Evolutionary conservation across 2,113 vertebrate species (phyloP).

Genomic region (Irena cyanogastra): DNA sequence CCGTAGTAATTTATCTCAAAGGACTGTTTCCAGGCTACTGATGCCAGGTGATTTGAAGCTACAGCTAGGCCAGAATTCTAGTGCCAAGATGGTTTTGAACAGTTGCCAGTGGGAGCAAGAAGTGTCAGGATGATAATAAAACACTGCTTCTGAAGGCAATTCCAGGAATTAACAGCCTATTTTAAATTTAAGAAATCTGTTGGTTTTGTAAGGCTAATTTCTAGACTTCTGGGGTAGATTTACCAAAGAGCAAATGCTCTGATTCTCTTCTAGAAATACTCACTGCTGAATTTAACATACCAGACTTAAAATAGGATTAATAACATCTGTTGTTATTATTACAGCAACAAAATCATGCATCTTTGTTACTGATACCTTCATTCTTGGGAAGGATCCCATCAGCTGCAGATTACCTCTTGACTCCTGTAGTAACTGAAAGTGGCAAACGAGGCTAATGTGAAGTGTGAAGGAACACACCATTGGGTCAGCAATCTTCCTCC

Average conservation of each 20-base stretch:
- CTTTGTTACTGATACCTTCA: neutral
- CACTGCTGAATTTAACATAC: neutral
- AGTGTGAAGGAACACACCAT: neutral
- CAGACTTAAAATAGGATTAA: neutral
- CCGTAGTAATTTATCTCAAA: slow-evolving; percentile 34
- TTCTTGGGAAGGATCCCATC: neutral
- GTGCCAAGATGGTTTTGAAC: slow-evolving; percentile 58
- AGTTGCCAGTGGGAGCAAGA: neutral
- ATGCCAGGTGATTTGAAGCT: slow-evolving; percentile 61
- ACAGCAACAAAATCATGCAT: neutral
- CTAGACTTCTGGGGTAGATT: neutral
- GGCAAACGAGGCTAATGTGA: neutral
- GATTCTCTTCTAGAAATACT: neutral
- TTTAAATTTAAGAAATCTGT: slow-evolving; percentile 47
- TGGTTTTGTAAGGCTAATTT: neutral
- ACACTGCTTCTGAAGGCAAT: neutral
- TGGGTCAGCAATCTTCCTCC: neutral
- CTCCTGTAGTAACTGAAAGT: neutral
- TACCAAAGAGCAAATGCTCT: neutral
- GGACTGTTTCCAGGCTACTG: slow-evolving; percentile 13
- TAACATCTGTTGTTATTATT: neutral
- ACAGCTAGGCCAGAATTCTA: neutral
- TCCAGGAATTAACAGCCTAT: neutral
- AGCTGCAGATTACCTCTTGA: neutral
- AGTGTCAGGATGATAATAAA: slow-evolving; percentile 52